Evolutionary conservation across 2,888 invertebrate genomes (phyloP).

Genomic region (Chesias legatella): DNA sequence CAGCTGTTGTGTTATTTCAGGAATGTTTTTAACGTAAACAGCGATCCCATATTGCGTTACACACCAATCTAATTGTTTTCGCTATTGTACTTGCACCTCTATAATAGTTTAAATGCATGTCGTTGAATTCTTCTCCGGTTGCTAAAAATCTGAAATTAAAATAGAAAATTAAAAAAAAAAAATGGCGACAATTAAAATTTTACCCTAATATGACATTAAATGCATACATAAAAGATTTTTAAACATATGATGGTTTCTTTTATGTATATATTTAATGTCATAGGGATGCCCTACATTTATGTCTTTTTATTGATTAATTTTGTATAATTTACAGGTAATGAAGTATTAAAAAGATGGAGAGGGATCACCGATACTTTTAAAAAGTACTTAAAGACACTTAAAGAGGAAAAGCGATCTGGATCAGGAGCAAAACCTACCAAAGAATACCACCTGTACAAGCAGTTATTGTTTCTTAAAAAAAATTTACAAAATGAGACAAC

Average conservation of each 20-base stretch:
- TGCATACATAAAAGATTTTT: too few relatives aligned
- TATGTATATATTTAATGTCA: conserved; percentile 22
- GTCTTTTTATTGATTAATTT: conserved; percentile 18
- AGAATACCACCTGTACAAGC: conserved; percentile 30
- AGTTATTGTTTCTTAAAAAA: conserved; percentile 31
- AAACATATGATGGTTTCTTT: too few relatives aligned
- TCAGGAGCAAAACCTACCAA: conserved; percentile 28
- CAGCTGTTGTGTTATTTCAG: conserved; percentile 24
- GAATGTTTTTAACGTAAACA: conserved; percentile 23
- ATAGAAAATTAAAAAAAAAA: conserved; percentile 16
- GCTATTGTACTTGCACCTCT: conserved; percentile 4
- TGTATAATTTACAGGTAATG: conserved; percentile 28
- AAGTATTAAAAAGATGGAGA: conserved; percentile 27
- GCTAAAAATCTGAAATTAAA: conserved; percentile 7
- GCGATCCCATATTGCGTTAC: conserved; percentile 26
- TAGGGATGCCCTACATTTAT: conserved; percentile 19
- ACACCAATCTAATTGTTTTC: conserved; percentile 16
- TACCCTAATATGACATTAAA: conserved; percentile 23
- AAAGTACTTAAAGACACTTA: conserved; percentile 31
- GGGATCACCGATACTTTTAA: conserved; percentile 31
- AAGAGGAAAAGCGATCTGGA: conserved; percentile 29
- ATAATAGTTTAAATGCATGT: conserved; percentile 7
- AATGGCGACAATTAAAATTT: conserved; percentile 24
- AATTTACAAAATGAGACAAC: conserved; percentile 31
- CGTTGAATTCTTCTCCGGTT: conserved; percentile 3